A percentile compares a stretch with the other conserved stretches of the same genome.
phyloP scores from a whole-genome alignment of 2,797 vertebrate species.

The Notolepis coatsorum region DNA sequence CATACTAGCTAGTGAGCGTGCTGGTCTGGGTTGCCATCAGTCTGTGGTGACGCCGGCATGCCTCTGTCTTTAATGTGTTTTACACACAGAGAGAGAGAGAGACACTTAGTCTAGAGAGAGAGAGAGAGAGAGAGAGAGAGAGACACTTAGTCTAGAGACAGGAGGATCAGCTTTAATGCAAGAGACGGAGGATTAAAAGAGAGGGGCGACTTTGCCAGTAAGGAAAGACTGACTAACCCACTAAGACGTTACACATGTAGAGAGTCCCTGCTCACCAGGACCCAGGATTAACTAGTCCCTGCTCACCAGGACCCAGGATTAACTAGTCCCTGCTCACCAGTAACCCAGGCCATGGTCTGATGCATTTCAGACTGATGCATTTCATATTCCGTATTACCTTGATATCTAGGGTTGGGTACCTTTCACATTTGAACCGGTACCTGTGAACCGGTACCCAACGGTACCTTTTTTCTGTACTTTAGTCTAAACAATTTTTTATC shows the following conservation, averaged over 20 bases:
- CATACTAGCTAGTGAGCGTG: conserved; percentile 57
- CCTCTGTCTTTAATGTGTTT: conserved; percentile 83
- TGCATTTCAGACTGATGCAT: too few species aligned
- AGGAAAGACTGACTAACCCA: conserved; percentile 74
- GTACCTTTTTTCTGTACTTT: too few species aligned
- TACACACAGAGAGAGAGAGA: conserved; percentile 63
- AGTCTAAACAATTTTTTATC: too few species aligned
- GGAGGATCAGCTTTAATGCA: conserved; percentile 72
- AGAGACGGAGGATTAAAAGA: conserved; percentile 63
- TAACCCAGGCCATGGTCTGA: too few species aligned
- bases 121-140: conserved; percentile 50
- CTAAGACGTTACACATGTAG: conserved; percentile 63
- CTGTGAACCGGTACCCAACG: too few species aligned
- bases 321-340: too few species aligned
- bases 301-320: too few species aligned
- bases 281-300: too few species aligned
- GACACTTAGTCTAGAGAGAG: conserved; percentile 76
- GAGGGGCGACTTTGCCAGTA: conserved; percentile 60
- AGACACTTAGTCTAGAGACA: conserved; percentile 77
- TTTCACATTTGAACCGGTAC: too few species aligned
- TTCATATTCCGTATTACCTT: too few species aligned
- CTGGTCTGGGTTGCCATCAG: conserved; percentile 78
- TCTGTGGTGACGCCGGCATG: conserved; percentile 84
- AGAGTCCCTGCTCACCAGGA: too few species aligned
- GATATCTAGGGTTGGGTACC: too few species aligned